Percentiles rank a stretch among this genome's conserved stretches.
These are phyloP conservation scores for Eufriesea mexicana DNA, from an alignment of 1,140 invertebrate species.

Conservation along the genomic window DNA sequence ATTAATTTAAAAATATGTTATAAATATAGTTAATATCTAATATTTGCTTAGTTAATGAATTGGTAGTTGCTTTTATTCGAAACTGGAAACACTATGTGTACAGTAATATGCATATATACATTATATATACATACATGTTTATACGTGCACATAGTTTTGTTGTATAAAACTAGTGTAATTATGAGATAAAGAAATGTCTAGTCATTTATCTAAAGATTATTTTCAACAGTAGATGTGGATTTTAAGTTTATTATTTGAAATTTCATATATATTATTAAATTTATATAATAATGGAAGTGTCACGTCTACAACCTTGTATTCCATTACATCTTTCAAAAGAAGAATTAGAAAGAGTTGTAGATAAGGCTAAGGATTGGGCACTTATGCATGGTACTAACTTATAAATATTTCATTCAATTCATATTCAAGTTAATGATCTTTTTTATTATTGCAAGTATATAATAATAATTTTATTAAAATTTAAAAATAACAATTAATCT, in stretches of 20 bases:
- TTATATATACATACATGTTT: neutral
- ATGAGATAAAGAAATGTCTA: constrained; percentile 19
- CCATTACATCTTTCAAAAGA: constrained; percentile 85
- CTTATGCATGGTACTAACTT: constrained; percentile 87
- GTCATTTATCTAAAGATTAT: neutral
- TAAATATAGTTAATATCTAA: neutral
- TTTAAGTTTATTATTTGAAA: neutral
- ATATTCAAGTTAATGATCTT: constrained; percentile 12
- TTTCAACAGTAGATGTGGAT: neutral
- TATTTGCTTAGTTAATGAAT: neutral
- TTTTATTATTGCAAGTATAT: neutral
- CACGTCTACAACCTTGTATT: constrained; percentile 62
- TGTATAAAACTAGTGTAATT: neutral
- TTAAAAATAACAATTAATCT: neutral
- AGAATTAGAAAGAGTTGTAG: constrained; percentile 84
- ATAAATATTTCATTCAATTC: constrained; percentile 52
- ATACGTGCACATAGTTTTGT: neutral
- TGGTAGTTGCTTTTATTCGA: neutral
- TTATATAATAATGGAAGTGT: constrained; percentile 47
- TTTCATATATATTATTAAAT: neutral
- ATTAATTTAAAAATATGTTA: neutral
- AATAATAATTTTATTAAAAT: neutral
- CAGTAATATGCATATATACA: neutral
- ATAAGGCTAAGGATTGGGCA: constrained; percentile 92
- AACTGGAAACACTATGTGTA: neutral